phyloP scores from a whole-genome alignment of 2,113 vertebrate genomes.

The Cyanocitta stelleri region DNA sequence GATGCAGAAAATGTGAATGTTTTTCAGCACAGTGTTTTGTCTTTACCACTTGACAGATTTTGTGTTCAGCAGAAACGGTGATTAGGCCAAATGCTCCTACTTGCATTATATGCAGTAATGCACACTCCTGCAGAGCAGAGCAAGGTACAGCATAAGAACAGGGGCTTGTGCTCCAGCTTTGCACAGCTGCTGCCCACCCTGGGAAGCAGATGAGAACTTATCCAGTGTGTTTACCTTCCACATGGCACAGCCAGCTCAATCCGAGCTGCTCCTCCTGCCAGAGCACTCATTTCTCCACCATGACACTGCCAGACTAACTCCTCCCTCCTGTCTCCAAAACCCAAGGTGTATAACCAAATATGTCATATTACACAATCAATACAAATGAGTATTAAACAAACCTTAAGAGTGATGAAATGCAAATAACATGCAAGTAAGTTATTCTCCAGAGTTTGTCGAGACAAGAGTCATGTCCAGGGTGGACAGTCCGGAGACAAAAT shows the following conservation, averaged over 20 bases:
- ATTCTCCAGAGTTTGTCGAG: not conserved
- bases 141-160: not conserved
- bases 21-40: not conserved
- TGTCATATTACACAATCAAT: not conserved
- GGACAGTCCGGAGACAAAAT: not conserved
- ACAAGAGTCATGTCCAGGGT: not conserved
- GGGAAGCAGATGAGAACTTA: not conserved
- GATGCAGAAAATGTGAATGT: not conserved
- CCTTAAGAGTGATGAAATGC: not conserved
- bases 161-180: not conserved
- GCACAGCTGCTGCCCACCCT: not conserved
- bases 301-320: not conserved
- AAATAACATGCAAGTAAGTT: not conserved
- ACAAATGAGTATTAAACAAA: not conserved
- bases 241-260: accelerated
- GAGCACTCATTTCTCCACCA: not conserved
- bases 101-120: not conserved
- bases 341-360: not conserved
- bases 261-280: not conserved
- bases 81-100: not conserved
- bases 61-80: not conserved
- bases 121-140: not conserved
- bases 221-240: not conserved
- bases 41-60: not conserved
- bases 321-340: not conserved